Percentiles rank a stretch among this genome's conserved stretches.
Evolutionary conservation across 2,113 vertebrate species (phyloP).

Genomic region (Nanorana parkeri): DNA sequence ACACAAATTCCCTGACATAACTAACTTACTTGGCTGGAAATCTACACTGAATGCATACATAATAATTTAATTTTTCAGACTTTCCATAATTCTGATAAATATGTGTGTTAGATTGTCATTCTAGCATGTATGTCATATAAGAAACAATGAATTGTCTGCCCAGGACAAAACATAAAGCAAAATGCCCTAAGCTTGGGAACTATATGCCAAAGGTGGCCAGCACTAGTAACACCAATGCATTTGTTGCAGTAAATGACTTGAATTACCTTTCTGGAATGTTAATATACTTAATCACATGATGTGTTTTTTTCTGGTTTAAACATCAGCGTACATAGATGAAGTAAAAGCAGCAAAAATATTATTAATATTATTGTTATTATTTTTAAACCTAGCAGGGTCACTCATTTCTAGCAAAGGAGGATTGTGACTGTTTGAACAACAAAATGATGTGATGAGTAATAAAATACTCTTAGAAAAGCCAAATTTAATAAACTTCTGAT

Average conservation of each 20-base stretch:
- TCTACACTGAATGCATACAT: neutral
- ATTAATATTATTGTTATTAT: neutral
- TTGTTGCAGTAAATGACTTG: too few relatives aligned
- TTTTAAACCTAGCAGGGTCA: neutral
- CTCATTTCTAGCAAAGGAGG: neutral
- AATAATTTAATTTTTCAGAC: neutral
- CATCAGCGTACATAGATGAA: neutral
- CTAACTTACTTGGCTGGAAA: neutral
- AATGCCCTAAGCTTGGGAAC: too few relatives aligned
- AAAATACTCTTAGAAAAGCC: constrained; percentile 17
- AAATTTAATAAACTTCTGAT: constrained; percentile 51
- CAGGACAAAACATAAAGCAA: too few relatives aligned
- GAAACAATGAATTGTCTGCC: too few relatives aligned
- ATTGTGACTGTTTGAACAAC: neutral
- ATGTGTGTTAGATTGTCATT: too few relatives aligned
- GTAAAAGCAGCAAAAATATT: neutral
- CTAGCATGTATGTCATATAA: too few relatives aligned
- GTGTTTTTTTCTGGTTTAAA: neutral
- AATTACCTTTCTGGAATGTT: too few relatives aligned
- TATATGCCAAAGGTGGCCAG: too few relatives aligned
- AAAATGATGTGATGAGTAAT: constrained; percentile 2
- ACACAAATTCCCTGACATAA: neutral
- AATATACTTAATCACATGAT: too few relatives aligned
- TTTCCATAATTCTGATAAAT: too few relatives aligned
- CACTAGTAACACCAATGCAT: too few relatives aligned